Base-by-base conservation (phyloP, 2,113 vertebrate species). In the Mola mola region DNA sequence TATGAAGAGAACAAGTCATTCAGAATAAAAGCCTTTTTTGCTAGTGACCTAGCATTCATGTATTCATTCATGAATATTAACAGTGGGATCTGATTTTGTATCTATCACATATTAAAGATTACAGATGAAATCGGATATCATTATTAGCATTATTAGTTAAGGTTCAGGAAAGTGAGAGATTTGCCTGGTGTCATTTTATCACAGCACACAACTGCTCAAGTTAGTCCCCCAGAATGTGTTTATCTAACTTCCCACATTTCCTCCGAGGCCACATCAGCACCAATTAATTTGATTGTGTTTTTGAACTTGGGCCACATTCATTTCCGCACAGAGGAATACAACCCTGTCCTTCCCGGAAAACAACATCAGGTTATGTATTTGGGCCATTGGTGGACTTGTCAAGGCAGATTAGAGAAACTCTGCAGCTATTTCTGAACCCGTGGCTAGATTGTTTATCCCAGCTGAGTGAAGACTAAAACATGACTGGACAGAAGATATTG, bases 321-420 rank as follows among this genome's bases (percentile, higher is more conserved):
- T 6, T 59, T 38, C 16, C 8, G 20, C 11, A 15, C 21, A 41
- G 24, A 31, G 2, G 3, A 16, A 21, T 7, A 9, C 28, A 9
- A 16, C 22, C 11, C 13, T 24, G 1, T 15, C 25, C 19, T 28
- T 38, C 37, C 6, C 24, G 9, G 6, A 17, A 40, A 12, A 17
- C 49, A 53, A 13, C 38, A 64, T 59, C 48, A 49, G 53, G 42
- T 77, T 77, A 66, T 56, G 74, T 71, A 53, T 66, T 43, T 33
- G 21, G 42, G 15, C 34, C 44, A 43, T 40, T 3, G 9, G 65
- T 40, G 48, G 16, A 47, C 52, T 60, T 43, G 53, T 69, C 53
- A 3, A 49, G 15, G 7, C 61, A 75, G 71, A 75, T 79, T 71
- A 71, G 26, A 56, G 36, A 5, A 15, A 37, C 33, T 44, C 9